A percentile compares a stretch with the other conserved stretches of the same genome.
These are phyloP conservation scores for Cydia splendana DNA, from an alignment of 1,140 invertebrate species.

Conservation along the genomic window DNA sequence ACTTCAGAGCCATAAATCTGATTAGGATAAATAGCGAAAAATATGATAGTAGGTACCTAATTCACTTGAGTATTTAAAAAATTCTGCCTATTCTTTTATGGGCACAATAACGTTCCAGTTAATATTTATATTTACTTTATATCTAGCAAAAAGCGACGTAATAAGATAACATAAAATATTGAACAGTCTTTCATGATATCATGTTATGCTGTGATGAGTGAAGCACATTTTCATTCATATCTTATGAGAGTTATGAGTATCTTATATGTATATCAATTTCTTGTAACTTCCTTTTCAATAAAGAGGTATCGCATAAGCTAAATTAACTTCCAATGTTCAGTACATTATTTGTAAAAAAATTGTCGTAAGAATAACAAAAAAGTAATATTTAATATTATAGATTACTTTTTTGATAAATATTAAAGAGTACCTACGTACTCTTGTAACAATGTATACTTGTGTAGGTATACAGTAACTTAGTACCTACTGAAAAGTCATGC, in stretches of 20 bases:
- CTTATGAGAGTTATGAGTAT: background rate
- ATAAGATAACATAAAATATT: slow-evolving; percentile 3
- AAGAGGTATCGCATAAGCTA: background rate
- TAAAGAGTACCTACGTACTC: background rate
- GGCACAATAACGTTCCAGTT: background rate
- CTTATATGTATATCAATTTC: background rate
- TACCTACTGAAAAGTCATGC: background rate
- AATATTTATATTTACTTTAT: background rate
- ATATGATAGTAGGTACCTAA: background rate
- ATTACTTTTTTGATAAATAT: no score
- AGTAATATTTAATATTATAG: no score
- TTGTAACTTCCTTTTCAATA: background rate
- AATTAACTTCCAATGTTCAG: background rate
- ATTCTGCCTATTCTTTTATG: background rate
- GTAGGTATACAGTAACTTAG: background rate
- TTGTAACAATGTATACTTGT: background rate
- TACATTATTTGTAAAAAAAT: background rate
- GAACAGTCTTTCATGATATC: background rate
- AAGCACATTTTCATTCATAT: background rate
- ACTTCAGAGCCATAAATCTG: background rate
- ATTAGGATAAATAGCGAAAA: background rate
- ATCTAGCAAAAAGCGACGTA: background rate
- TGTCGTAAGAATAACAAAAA: background rate
- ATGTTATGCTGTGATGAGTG: background rate
- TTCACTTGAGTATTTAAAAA: background rate